Percentiles rank a stretch among this genome's conserved stretches.
Evolutionary conservation across 2,113 vertebrate genomes (phyloP).

Genomic region (Tursiops truncatus): DNA sequence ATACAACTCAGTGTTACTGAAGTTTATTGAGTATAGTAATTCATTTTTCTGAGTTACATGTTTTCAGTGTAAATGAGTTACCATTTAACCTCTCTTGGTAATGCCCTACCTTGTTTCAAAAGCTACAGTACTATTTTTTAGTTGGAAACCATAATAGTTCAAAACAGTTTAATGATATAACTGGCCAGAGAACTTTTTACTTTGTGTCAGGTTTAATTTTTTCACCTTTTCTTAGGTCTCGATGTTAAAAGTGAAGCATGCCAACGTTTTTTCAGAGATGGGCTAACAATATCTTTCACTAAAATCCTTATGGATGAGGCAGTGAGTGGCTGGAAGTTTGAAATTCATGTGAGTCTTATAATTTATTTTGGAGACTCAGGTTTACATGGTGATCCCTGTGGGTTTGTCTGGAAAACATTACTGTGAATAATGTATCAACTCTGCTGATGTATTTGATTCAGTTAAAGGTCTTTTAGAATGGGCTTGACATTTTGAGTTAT

Average conservation of each 20-base stretch:
- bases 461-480: neutral
- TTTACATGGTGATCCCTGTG: neutral
- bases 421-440: neutral
- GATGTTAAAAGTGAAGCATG: slow-evolving; percentile 98
- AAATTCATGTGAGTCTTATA: slow-evolving; percentile 94
- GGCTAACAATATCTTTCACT: slow-evolving; percentile 96
- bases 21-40: neutral
- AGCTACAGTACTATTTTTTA: neutral
- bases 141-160: neutral
- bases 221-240: slow-evolving; percentile 87
- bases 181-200: neutral
- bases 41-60: neutral
- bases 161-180: neutral
- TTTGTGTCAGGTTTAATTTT: neutral
- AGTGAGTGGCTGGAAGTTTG: slow-evolving; percentile 98
- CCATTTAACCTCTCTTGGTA: neutral
- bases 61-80: neutral
- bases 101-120: neutral
- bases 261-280: slow-evolving; percentile 97
- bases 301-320: slow-evolving; percentile 98
- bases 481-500: neutral
- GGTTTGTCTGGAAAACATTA: neutral
- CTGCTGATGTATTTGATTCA: neutral
- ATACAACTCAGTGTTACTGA: neutral
- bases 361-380: neutral